Percentiles rank a stretch among this genome's conserved stretches.
phyloP scores from a whole-genome alignment of 1,140 invertebrate species.

The Calycopis cecrops region DNA sequence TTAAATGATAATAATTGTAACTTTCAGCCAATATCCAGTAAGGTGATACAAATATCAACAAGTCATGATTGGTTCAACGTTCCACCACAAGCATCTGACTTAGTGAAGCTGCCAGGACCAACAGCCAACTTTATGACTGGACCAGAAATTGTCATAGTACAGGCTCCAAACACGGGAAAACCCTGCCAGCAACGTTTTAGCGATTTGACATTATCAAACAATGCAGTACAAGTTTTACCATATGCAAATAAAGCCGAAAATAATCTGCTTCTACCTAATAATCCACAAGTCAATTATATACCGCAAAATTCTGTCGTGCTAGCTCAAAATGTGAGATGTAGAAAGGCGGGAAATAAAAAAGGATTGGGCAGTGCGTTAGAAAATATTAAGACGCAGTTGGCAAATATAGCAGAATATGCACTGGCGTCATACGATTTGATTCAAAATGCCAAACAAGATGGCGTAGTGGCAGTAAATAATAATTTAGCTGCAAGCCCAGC shows the following conservation, averaged over 20 bases:
- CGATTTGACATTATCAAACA: background rate
- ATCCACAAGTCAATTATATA: background rate
- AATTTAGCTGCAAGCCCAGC: too few species aligned
- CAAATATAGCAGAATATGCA: background rate
- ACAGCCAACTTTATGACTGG: too few species aligned
- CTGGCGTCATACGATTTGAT: background rate
- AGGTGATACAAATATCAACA: slow-evolving; percentile 2
- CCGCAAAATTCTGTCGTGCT: background rate
- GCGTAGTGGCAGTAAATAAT: too few species aligned
- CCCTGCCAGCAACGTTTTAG: background rate
- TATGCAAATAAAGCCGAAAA: background rate
- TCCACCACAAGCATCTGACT: background rate
- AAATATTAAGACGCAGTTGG: background rate
- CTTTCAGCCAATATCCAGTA: slow-evolving; percentile 3
- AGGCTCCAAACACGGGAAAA: background rate
- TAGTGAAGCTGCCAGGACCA: background rate
- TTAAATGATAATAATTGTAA: background rate
- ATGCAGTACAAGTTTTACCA: background rate
- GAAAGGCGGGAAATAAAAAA: background rate
- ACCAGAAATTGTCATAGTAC: background rate
- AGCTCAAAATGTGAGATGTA: background rate
- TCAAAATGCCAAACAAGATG: background rate
- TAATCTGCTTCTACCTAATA: background rate
- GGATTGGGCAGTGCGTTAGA: background rate
- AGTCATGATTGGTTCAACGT: background rate